These are phyloP conservation scores for Tetrao urogallus DNA, from an alignment of 2,113 vertebrate species.

Conservation along the genomic window DNA sequence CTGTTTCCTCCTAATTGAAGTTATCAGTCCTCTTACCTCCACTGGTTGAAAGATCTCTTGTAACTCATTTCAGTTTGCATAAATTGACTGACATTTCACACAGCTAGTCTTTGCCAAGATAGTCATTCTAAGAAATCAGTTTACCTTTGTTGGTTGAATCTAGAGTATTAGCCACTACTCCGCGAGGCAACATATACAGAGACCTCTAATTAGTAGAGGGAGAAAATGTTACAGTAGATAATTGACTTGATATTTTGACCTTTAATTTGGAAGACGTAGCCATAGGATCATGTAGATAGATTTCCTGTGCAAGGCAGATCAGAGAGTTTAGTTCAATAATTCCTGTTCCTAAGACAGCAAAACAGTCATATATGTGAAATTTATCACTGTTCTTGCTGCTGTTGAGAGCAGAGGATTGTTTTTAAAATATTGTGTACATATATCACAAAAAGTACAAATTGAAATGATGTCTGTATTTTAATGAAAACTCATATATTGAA, in stretches of 20 bases:
- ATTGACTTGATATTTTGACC: background rate
- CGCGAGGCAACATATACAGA: background rate
- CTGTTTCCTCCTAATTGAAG: background rate
- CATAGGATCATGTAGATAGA: background rate
- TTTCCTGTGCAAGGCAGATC: background rate
- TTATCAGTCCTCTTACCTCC: background rate
- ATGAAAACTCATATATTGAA: background rate
- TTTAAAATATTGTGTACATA: background rate
- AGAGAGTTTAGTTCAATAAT: background rate
- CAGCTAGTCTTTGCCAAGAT: background rate
- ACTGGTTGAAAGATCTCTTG: background rate
- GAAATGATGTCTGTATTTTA: background rate
- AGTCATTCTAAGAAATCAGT: background rate
- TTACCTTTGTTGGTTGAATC: background rate
- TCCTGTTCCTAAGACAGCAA: background rate
- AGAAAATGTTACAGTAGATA: background rate
- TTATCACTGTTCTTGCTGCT: background rate
- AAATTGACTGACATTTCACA: background rate
- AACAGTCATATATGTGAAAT: background rate
- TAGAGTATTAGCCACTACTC: background rate
- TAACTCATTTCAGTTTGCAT: background rate
- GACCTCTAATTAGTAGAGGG: background rate
- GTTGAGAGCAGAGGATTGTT: background rate
- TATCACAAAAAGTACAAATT: background rate
- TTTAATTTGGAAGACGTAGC: background rate